Conservation (phyloP, 2,797 vertebrate genomes). For the Neosalanx taihuensis region DNA sequence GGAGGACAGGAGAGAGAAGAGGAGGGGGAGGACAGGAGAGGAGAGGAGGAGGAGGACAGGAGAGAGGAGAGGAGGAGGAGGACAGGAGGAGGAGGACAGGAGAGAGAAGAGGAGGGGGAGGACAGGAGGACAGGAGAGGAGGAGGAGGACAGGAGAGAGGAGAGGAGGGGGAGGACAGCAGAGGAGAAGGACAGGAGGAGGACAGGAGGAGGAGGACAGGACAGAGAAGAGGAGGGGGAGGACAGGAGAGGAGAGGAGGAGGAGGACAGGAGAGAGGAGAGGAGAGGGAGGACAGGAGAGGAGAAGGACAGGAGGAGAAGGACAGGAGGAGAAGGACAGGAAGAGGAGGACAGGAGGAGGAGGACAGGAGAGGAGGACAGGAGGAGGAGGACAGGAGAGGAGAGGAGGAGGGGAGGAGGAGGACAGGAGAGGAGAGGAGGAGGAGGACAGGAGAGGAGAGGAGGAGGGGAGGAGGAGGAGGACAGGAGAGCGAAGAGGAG, state of each 20-base stretch:
- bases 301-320: background rate
- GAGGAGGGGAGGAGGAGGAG: no score
- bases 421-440: background rate
- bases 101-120: background rate
- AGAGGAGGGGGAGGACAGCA: no score
- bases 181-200: background rate
- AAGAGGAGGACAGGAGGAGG: background rate
- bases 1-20: no score
- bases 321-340: no score
- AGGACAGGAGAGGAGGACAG: background rate
- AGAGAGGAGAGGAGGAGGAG: conserved; percentile 16
- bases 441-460: conserved; percentile 16
- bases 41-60: background rate
- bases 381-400: background rate
- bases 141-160: no score
- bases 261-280: conserved; percentile 17
- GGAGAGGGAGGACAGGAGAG: no score
- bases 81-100: no score
- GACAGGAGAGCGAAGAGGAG: background rate
- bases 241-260: background rate
- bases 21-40: no score
- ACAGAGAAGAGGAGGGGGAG: no score
- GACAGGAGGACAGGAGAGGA: conserved; percentile 22
- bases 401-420: no score
- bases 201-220: no score